A percentile compares a stretch with the other conserved stretches of the same genome.
Evolutionary conservation across 2,113 vertebrate genomes (phyloP).

Genomic region (Odocoileus hemionus): DNA sequence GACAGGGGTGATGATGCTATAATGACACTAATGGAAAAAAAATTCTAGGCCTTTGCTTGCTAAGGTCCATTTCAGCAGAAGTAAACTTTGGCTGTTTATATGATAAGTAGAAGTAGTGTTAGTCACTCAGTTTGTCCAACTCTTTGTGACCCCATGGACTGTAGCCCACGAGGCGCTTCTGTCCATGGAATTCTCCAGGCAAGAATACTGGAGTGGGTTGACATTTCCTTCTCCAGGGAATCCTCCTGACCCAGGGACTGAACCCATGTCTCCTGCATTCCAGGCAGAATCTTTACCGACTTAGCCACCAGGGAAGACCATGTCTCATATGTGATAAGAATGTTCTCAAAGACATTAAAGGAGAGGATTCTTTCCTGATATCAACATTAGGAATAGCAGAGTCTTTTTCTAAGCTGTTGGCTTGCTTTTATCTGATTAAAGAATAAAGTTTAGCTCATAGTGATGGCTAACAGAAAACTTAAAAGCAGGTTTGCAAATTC

Average conservation of each 20-base stretch:
- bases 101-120: not conserved
- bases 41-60: not conserved
- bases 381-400: not conserved
- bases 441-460: not conserved
- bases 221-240: not conserved
- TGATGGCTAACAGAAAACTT: not conserved
- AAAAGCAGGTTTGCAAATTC: not conserved
- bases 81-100: not conserved
- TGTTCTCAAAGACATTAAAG: not conserved
- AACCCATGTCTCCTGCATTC: not conserved
- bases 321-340: not conserved
- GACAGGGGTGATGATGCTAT: not conserved
- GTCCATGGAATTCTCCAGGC: not conserved
- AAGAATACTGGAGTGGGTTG: not conserved
- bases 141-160: not conserved
- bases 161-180: not conserved
- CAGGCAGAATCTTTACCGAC: not conserved
- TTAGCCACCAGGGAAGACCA: not conserved
- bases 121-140: not conserved
- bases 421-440: not conserved
- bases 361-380: not conserved
- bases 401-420: not conserved
- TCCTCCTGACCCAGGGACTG: not conserved
- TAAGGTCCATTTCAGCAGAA: slow-evolving; percentile 26
- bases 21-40: not conserved